Conservation (phyloP, 2,797 vertebrate genomes). For the Trichosurus vulpecula region DNA sequence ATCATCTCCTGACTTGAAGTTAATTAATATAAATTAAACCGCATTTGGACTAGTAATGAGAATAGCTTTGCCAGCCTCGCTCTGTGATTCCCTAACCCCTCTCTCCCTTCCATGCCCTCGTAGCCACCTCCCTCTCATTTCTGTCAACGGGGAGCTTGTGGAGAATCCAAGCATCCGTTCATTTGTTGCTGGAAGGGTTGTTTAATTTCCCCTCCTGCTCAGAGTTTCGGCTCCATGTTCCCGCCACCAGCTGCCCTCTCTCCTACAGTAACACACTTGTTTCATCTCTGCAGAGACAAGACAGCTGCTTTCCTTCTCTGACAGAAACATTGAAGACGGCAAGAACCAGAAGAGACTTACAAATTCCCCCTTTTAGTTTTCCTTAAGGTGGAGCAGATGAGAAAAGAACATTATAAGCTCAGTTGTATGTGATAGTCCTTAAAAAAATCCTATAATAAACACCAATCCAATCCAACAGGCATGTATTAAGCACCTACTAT, state of each 20-base stretch:
- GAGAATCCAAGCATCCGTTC: neutral
- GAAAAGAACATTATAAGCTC: neutral
- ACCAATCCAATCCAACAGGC: neutral
- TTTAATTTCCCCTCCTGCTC: neutral
- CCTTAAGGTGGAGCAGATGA: neutral
- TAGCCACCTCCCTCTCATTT: neutral
- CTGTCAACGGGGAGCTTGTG: neutral
- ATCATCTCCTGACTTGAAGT: neutral
- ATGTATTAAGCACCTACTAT: neutral
- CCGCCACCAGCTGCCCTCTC: neutral
- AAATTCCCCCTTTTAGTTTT: neutral
- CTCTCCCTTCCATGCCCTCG: neutral
- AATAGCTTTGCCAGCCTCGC: neutral
- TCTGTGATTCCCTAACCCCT: neutral
- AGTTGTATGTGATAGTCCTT: neutral
- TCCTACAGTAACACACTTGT: neutral
- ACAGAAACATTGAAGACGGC: neutral
- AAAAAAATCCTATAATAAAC: neutral
- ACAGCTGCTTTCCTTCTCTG: constrained; percentile 1
- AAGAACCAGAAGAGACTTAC: neutral
- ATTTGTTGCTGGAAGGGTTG: neutral
- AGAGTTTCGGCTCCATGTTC: neutral
- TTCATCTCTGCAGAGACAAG: neutral
- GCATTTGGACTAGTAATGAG: neutral
- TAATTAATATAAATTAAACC: constrained; percentile 9